Evolutionary conservation across 1,140 invertebrate genomes (phyloP), one percentile per base, ranked within the genome.

Genomic region (Mamestra configurata): DNA sequence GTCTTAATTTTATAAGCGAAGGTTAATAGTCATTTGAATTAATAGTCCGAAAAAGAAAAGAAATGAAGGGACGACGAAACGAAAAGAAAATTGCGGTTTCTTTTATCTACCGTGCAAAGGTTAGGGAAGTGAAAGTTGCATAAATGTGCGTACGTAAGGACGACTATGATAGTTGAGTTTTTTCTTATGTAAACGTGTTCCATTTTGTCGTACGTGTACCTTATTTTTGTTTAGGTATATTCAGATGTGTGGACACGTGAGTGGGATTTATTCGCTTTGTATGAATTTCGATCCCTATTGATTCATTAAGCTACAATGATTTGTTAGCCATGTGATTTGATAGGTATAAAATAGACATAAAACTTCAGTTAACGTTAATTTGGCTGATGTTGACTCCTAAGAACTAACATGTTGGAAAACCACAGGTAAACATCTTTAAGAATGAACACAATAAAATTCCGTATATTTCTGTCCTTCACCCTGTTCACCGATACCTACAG

Each of bases 61-160:
- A n/a, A 40, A 18, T 27, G 43, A 70, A 46, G 46, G 31, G 37
- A 57, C 35, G 43, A 70, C 24, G 46, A 18, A 20, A 57, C 35
- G 27, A 59, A 73, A 59, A 24, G 71, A 10, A 57, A 73, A 73
- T 73, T 73, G 24, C 24, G 7, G 46, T 68, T 73, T 73, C 27
- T 73, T 57, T 73, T 55, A 53, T 51, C 31, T 73, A 53, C 35
- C 55, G 72, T n/a, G 55, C 27, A 46, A 27, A 72, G 6, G 70
- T 37, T 59, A 10, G 3, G 13, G 8, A 43, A 40, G 20, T n/a
- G n/a, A 46, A 43, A 20, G 53, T 75, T 46, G 20, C 37, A 59
- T 57, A 37, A 59, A 75, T 37, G 68, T 71, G 24, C 24, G 24
- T 51, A 71, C 37, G 2, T 40, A 6, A 2, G 37, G 2, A 40